Base-by-base conservation (phyloP, 2,797 vertebrate species). In the Sebastes hubbsi region DNA sequence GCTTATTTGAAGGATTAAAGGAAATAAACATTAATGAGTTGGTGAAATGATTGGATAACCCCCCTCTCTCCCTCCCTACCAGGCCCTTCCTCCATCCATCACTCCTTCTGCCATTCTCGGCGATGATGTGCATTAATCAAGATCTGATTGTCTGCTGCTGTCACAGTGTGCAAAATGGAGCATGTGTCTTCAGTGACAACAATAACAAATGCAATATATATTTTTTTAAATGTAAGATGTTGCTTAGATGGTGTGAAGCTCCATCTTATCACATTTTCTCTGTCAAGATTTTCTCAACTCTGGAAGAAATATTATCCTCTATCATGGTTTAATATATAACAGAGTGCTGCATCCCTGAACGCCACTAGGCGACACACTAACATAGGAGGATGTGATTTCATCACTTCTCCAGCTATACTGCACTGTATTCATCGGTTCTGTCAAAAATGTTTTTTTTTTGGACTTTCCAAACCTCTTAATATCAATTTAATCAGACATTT, bases 281-380 rank as follows among this genome's bases (percentile, higher is more conserved):
- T 42, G 38, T 42, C 38, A 42, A 14, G 0, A 11, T 20, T 29
- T 62, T 36, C 27, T 73, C 4, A 46, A 30, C 30, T 49, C 30
- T 20, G 25, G 16, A 34, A 55, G 55, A 68, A 65, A 22, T 27
- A 7, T 16, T 4, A 16, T 20, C 49, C 62, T 80, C 30, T 64
- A 38, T 55, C 13, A 6, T 42, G 8, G 18, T 56, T 16, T 60
- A 32, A 16, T 29, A 2, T 12, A 2, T 13, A 27, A n/a, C 34
- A 27, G 29, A 7, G 14, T 87, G 86, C 65, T 8, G 58, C n/a
- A 10, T 75, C 63, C 34, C 11, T 30, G 18, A 56, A 3, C 49
- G 36, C 86, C 91, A 58, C 80, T 85, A 90, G 91, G 87, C 65
- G 88, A 46, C 83, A 82, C 52, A 32, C 73, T 79, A 62, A 72